Evolutionary conservation across 2,888 invertebrate species (phyloP), one percentile per base, ranked within the genome.

Genomic region (Ditula angustiorana): DNA sequence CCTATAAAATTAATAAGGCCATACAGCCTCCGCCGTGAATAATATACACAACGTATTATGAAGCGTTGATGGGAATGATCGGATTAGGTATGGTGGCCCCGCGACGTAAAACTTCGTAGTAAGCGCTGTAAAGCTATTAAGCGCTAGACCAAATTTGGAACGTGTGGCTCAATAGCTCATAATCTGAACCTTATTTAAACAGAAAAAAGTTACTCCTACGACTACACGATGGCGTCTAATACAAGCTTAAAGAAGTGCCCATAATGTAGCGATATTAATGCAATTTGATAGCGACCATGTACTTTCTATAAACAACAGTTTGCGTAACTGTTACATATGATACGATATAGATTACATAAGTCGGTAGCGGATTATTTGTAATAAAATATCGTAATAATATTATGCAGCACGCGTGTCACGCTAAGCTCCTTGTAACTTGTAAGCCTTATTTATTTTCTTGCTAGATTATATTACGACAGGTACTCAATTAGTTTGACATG

Each of bases 1-100:
- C 79, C 81, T 82, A 89, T 89, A 87, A 89, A 88, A 87, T 85
- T 87, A 90, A 90, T 89, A 87, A 90, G 88, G 86, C 86, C 85
- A 82, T 78, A 78, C 77, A 78, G 78, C 77, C 77, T 79, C 76
- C 74, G 78, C 75, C 75, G 81, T 86, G 82, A 83, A 86, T 82
- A 80, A 83, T 83, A 77, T 76, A 75, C 75, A 74, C 69, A 75
- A 78, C 79, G 57, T 57, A 63, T 58, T 63, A 63, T 56, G 35
- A 49, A 57, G 57, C 63, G 63, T 46, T 57, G 57, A 50, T 41
- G 57, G 35, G 50, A 49, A 28, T 44, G 35, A 55, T 62, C 62
- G 50, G 50, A 63, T 63, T 63, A 63, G 50, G 47, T 56, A 41
- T 37, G 61, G 61, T 61, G 46, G 61, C 53, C 61, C 46, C 46